Conservation (phyloP, 2,888 invertebrate species). For the Barypeithes pellucidus region DNA sequence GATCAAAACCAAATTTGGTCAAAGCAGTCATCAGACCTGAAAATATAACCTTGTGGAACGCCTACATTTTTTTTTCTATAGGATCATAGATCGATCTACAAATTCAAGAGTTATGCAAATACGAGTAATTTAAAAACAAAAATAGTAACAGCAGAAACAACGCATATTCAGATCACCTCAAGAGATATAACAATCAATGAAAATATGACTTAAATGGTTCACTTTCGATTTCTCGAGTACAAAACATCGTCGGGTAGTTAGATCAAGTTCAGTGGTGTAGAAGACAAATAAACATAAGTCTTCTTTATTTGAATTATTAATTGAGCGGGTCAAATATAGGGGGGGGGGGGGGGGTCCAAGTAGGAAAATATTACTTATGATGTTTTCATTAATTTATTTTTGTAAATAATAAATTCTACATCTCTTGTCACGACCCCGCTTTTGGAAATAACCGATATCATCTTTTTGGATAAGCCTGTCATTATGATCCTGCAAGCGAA, state of each 20-base stretch:
- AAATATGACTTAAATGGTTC: constrained; percentile 56
- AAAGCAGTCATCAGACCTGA: constrained; percentile 1
- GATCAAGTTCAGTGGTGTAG: constrained; percentile 43
- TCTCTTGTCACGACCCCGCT: too few relatives aligned
- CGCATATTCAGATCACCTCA: constrained; percentile 52
- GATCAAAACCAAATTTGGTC: constrained; percentile 39
- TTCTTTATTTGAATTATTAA: too few relatives aligned
- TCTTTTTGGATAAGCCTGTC: too few relatives aligned
- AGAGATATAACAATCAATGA: constrained; percentile 55
- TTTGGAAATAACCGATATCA: too few relatives aligned
- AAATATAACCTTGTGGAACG: constrained; percentile 38
- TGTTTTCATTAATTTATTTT: too few relatives aligned
- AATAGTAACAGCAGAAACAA: constrained; percentile 49
- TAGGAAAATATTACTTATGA: too few relatives aligned
- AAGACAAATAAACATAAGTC: background rate
- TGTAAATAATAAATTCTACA: too few relatives aligned
- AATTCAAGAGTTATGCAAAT: constrained; percentile 52
- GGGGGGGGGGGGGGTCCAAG: too few relatives aligned
- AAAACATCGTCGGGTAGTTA: constrained; percentile 53
- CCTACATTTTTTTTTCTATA: constrained; percentile 43
- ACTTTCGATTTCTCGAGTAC: constrained; percentile 55
- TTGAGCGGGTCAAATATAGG: too few relatives aligned
- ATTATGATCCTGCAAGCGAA: too few relatives aligned
- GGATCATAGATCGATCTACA: constrained; percentile 23
- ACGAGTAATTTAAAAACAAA: constrained; percentile 45